These are phyloP conservation scores for Calosoma granatense DNA, from an alignment of 1,140 invertebrate species.

Conservation along the genomic window DNA sequence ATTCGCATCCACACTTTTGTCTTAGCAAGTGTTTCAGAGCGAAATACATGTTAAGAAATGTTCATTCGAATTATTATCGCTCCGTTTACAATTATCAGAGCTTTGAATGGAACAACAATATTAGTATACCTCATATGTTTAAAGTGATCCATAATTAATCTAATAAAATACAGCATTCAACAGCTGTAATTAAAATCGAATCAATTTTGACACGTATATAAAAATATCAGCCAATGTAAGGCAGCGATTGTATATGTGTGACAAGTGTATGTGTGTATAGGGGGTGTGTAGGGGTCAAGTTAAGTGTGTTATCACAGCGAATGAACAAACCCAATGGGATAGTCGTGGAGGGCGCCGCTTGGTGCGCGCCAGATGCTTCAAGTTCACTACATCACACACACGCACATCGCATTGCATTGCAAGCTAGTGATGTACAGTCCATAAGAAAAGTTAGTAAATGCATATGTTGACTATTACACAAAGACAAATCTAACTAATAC, in stretches of 20 bases:
- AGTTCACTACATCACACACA: neutral
- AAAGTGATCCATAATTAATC: too few relatives aligned
- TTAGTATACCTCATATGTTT: too few relatives aligned
- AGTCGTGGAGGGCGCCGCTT: neutral
- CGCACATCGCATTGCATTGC: neutral
- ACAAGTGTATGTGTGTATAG: slow-evolving; percentile 1
- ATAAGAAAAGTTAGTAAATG: neutral
- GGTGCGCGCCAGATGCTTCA: neutral
- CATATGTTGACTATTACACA: neutral
- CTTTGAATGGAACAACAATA: too few relatives aligned
- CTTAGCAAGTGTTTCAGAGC: too few relatives aligned
- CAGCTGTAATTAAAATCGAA: too few relatives aligned
- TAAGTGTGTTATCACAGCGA: slow-evolving; percentile 7
- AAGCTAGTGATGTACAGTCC: neutral
- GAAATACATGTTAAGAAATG: too few relatives aligned
- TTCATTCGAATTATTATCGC: too few relatives aligned
- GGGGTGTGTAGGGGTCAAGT: slow-evolving; percentile 1
- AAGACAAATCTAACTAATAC: neutral
- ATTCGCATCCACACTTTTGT: too few relatives aligned
- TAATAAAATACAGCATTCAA: too few relatives aligned
- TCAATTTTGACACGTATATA: neutral
- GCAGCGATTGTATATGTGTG: neutral
- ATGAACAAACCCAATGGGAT: neutral
- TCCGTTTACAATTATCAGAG: too few relatives aligned
- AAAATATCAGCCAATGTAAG: neutral